Evolutionary conservation across 2,888 invertebrate species (phyloP), one percentile per base, ranked within the genome.

Genomic region (Stenoptilia bipunctidactyla): DNA sequence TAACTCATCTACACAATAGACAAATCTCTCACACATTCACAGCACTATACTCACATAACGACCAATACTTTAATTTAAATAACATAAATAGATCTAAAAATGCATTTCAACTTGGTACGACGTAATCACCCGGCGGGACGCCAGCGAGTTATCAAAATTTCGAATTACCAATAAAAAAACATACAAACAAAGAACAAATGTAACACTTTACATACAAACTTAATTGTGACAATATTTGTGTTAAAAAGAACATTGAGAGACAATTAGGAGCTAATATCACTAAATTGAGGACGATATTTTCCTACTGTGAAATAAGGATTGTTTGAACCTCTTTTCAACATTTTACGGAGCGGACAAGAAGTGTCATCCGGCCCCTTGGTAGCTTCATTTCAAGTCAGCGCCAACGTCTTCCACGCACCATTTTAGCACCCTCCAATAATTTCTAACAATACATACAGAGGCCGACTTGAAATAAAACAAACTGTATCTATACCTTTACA

Each of bases 251-350:
- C 64, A 67, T 75, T 70, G 66, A 67, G 66, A 73, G 64, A 68
- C 46, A 72, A 77, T 80, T 83, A 83, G 79, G 69, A 79, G 72
- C 83, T 83, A 83, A 76, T 83, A 83, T 83, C 83, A 83, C 83
- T 83, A 82, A 77, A 71, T 66, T 70, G 80, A 79, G 80, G 79
- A 77, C 76, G 66, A 72, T 61, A 75, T 76, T 13, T 80, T 73
- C 77, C 71, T 71, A 69, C 55, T 60, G 58, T 69, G 65, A 66
- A 76, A 63, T 64, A 59, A 53, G 53, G 56, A 54, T 51, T 61
- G 60, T 66, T 65, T 52, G 45, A 49, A 41, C 53, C 45, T 43
- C 60, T 59, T 61, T 59, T 34, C 47, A 49, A 43, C 49, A 47
- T 41, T 46, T 56, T 56, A 83, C 83, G 70, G 61, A 67, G 54